Percentiles rank a stretch among this genome's conserved stretches.
phyloP scores from a whole-genome alignment of 2,888 invertebrate genomes.

The Pandemis cinnamomeana region DNA sequence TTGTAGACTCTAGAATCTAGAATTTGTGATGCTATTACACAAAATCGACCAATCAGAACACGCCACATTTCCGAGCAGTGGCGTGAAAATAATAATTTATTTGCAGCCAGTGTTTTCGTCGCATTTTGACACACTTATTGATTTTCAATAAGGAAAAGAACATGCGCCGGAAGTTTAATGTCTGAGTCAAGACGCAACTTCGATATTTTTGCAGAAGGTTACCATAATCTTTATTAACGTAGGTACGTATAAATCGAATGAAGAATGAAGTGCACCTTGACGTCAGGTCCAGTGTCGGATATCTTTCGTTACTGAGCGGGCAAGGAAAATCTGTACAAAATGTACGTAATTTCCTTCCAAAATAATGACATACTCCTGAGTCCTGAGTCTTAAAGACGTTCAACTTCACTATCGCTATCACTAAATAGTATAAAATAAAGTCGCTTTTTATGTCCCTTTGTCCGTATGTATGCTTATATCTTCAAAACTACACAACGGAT shows the following conservation, averaged over 20 bases:
- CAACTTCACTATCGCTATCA: no score
- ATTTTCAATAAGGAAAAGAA: slow-evolving; percentile 26
- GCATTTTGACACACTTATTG: slow-evolving; percentile 12
- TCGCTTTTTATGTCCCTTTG: no score
- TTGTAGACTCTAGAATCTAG: no score
- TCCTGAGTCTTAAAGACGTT: background rate
- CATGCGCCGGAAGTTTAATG: slow-evolving; percentile 33
- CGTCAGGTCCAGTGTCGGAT: slow-evolving; percentile 6
- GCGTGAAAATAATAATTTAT: slow-evolving; percentile 36
- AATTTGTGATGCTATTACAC: no score
- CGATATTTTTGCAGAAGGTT: slow-evolving; percentile 45
- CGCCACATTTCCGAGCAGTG: no score
- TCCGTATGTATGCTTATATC: no score
- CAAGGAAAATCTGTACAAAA: background rate
- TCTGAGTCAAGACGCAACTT: slow-evolving; percentile 42
- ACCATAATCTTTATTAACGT: slow-evolving; percentile 44
- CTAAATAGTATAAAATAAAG: no score
- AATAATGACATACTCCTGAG: background rate
- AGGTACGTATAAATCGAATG: slow-evolving; percentile 32
- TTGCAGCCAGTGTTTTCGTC: slow-evolving; percentile 24
- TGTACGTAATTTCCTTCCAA: slow-evolving; percentile 14
- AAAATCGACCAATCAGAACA: no score
- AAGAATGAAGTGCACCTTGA: slow-evolving; percentile 19
- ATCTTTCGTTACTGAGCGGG: slow-evolving; percentile 8
- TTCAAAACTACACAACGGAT: no score